A percentile compares a stretch with the other conserved stretches of the same genome.
These are phyloP conservation scores for Myiopsitta monachus DNA, from an alignment of 2,113 vertebrate genomes.

Conservation along the genomic window DNA sequence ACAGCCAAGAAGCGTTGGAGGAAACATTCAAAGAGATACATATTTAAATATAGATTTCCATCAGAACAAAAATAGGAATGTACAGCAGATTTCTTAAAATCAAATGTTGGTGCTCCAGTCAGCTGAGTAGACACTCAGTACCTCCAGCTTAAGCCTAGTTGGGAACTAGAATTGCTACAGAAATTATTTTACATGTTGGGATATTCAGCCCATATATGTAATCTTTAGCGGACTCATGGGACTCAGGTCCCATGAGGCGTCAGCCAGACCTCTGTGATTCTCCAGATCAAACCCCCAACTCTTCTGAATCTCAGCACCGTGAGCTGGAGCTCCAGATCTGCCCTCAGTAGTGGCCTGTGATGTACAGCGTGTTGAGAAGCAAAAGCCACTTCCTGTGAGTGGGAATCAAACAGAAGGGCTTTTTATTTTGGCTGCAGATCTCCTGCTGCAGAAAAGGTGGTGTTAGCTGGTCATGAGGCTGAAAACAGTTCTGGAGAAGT, in stretches of 20 bases:
- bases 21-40: neutral
- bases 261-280: neutral
- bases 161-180: neutral
- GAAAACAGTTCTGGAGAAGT: neutral
- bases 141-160: neutral
- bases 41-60: neutral
- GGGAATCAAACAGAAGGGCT: neutral
- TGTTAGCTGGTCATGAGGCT: neutral
- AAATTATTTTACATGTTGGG: neutral
- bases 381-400: neutral
- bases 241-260: neutral
- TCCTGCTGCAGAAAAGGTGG: neutral
- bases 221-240: neutral
- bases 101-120: neutral
- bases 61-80: neutral
- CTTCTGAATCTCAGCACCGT: neutral
- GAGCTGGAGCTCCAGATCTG: neutral
- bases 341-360: neutral
- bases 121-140: neutral
- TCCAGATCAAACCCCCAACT: neutral
- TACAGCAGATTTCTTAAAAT: neutral
- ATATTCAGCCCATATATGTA: neutral
- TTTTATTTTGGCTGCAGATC: neutral
- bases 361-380: neutral
- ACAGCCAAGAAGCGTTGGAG: neutral